Conservation (phyloP, 2,113 vertebrate species). For the Trogon melanurus region DNA sequence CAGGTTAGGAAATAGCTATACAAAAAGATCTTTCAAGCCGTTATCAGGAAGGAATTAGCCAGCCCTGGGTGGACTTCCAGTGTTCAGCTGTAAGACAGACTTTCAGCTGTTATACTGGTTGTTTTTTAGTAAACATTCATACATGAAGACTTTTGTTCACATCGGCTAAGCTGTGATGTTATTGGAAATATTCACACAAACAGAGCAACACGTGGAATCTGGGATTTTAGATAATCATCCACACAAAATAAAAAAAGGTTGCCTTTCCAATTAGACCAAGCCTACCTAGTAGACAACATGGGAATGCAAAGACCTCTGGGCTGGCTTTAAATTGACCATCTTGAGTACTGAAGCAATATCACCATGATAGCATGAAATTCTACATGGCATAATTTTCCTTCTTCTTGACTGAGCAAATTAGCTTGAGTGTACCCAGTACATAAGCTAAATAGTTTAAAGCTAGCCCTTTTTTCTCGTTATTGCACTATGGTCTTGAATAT, state of each 20-base stretch:
- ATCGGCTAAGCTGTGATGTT: not conserved
- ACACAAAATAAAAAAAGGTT: not conserved
- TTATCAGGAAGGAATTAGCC: not conserved
- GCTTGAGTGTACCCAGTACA: not conserved
- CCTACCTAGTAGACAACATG: not conserved
- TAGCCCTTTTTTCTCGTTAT: not conserved
- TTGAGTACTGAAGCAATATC: not conserved
- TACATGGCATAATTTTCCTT: not conserved
- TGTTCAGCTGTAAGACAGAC: not conserved
- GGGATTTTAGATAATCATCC: not conserved
- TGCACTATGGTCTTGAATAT: not conserved
- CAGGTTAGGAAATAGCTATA: not conserved
- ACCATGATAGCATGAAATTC: not conserved
- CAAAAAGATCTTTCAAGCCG: not conserved
- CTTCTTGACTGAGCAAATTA: not conserved
- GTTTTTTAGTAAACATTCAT: not conserved
- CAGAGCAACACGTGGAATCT: not conserved
- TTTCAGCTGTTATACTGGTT: not conserved
- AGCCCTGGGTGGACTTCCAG: not conserved
- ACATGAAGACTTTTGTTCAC: not conserved
- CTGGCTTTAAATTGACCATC: not conserved
- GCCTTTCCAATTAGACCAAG: not conserved
- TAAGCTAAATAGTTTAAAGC: not conserved
- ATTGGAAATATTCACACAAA: not conserved
- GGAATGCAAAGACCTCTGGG: not conserved